phyloP scores from a whole-genome alignment of 2,888 invertebrate species.

The Mesochorus sp. region DNA sequence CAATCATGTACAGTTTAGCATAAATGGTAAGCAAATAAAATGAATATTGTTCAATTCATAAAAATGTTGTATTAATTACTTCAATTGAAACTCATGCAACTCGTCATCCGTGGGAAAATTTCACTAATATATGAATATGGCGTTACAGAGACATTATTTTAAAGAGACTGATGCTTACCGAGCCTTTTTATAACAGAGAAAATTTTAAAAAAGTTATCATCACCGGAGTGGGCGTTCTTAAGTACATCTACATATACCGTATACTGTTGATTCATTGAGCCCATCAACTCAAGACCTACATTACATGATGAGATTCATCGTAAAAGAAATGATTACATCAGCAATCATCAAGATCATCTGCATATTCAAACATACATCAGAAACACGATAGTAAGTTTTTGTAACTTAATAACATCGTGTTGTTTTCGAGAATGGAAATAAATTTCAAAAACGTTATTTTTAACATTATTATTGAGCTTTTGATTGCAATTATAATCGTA shows the following conservation, averaged over 20 bases:
- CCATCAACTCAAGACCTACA: slow-evolving; percentile 61
- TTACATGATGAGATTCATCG: slow-evolving; percentile 39
- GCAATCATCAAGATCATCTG: slow-evolving; percentile 23
- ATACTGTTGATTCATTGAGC: slow-evolving; percentile 44
- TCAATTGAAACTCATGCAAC: not conserved
- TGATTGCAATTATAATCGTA: slow-evolving; percentile 54
- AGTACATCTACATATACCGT: slow-evolving; percentile 21
- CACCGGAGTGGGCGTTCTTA: slow-evolving; percentile 69
- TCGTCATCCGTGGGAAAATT: slow-evolving; percentile 48
- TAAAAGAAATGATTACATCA: slow-evolving; percentile 68
- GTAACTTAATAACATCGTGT: no score
- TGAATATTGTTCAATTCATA: not conserved
- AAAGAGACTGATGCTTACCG: slow-evolving; percentile 30
- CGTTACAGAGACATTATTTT: slow-evolving; percentile 43
- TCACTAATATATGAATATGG: slow-evolving; percentile 50
- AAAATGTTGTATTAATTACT: not conserved
- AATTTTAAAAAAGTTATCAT: slow-evolving; percentile 76
- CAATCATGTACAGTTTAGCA: no score
- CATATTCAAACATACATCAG: not conserved
- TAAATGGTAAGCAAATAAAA: no score
- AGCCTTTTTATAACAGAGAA: slow-evolving; percentile 72
- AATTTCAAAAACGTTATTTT: no score
- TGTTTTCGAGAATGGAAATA: no score
- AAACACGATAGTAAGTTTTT: no score
- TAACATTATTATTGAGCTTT: no score